Base-by-base conservation (phyloP, 2,797 vertebrate species). In the Gadopsis marmoratus region DNA sequence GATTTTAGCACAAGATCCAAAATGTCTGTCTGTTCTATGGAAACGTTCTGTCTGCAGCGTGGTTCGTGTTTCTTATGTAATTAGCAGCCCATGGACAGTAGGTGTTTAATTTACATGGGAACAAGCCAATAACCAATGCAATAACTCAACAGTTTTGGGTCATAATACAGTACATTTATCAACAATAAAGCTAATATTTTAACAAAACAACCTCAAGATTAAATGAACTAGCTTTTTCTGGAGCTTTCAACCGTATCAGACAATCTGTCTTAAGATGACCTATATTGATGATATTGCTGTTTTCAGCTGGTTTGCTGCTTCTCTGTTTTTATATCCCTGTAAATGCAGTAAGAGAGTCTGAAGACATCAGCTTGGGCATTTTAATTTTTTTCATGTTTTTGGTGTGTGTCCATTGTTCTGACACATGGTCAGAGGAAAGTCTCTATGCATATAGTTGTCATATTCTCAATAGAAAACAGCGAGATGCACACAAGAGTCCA, bases 21-120 rank as follows among this genome's bases (percentile, higher is more conserved):
- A 59, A 23, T 47, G 21, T 50, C 55, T 33, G 45, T 39, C 16
- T 60, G 39, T 41, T 77, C 7, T 65, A 71, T 55, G 74, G 74
- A 84, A 82, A 71, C 13, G n/a, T 66, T 64, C 50, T 76, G 75
- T 83, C 61, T 74, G 73, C 72, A 71, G 69, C 21, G 3, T 3
- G 19, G 23, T n/a, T 71, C 17, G 13, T 39, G 83, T 87, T 86
- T 80, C 64, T 63, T 16, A 10, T 83, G 56, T 51, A 33, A 80
- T 80, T 79, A 85, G 55, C 70, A 65, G 78, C 80, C 64, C 6
- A 6, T 10, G 0, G 59, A 71, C 66, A 39, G 17, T 43, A 72
- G 43, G 58, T 78, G 65, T 75, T 81, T 62, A 72, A 59, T 29
- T 41, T 16, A 23, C 21, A 47, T 10, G 5, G 56, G 55, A 55